A percentile compares a stretch with the other conserved stretches of the same genome.
phyloP scores from a whole-genome alignment of 2,888 invertebrate species.

The Acronicta aceris region DNA sequence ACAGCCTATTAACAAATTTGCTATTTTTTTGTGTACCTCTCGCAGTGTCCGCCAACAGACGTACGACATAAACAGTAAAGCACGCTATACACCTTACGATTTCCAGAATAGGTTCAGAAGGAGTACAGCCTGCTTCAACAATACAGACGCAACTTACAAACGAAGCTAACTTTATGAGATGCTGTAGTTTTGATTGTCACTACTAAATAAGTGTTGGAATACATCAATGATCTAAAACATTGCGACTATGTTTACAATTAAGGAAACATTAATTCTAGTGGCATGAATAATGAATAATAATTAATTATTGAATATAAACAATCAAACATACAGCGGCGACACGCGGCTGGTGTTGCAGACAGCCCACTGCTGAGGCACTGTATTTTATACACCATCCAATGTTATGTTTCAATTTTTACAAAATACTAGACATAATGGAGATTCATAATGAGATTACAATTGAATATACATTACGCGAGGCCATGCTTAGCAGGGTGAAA shows the following conservation, averaged over 20 bases:
- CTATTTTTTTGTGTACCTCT: constrained; percentile 83
- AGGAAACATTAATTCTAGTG: constrained; percentile 46
- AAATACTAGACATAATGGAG: constrained; percentile 77
- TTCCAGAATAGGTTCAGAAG: neutral
- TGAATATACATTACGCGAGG: constrained; percentile 83
- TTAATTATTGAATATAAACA: constrained; percentile 49
- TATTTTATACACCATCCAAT: constrained; percentile 85
- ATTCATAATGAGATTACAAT: constrained; percentile 87
- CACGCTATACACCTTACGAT: neutral
- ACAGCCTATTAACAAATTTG: constrained; percentile 77
- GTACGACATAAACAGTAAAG: constrained; percentile 21
- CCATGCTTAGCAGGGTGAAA: constrained; percentile 86
- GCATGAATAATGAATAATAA: constrained; percentile 48
- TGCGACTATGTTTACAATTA: constrained; percentile 41
- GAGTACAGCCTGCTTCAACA: constrained; percentile 18
- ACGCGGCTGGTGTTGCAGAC: constrained; percentile 20
- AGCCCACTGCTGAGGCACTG: constrained; percentile 64
- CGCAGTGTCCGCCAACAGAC: constrained; percentile 65
- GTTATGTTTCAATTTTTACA: constrained; percentile 82
- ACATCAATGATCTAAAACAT: constrained; percentile 46
- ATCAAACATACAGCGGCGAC: constrained; percentile 47
- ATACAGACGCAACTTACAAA: constrained; percentile 54
- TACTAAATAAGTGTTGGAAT: constrained; percentile 33
- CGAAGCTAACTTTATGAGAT: constrained; percentile 16
- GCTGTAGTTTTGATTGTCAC: constrained; percentile 46